phyloP scores from a whole-genome alignment of 1,140 invertebrate genomes.

The Spodoptera frugiperda region DNA sequence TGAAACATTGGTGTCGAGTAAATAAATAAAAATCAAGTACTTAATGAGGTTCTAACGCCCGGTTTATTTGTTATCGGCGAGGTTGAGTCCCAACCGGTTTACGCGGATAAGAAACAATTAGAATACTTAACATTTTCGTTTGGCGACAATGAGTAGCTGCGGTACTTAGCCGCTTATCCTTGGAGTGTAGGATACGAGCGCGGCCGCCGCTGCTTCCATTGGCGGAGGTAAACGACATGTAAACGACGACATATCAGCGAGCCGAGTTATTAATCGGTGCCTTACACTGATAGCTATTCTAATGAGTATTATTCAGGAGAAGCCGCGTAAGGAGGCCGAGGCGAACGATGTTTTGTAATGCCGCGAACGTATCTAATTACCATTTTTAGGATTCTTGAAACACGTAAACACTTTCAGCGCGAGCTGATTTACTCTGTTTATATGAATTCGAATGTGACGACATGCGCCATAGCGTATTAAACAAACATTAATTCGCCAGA shows the following conservation, averaged over 20 bases:
- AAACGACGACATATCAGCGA: constrained; percentile 75
- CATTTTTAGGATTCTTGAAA: constrained; percentile 51
- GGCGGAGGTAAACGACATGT: constrained; percentile 82
- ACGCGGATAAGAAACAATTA: constrained; percentile 70
- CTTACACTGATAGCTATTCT: constrained; percentile 83
- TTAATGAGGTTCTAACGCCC: constrained; percentile 44
- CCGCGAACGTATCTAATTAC: constrained; percentile 50
- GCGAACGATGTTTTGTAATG: constrained; percentile 62
- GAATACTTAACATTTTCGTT: constrained; percentile 70
- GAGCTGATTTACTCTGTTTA: constrained; percentile 36
- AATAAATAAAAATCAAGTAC: constrained; percentile 55
- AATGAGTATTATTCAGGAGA: constrained; percentile 77
- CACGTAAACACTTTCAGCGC: constrained; percentile 42
- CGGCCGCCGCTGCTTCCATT: constrained; percentile 45
- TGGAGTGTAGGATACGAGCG: constrained; percentile 64
- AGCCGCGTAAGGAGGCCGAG: constrained; percentile 79
- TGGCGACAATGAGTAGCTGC: constrained; percentile 57
- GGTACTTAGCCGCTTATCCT: constrained; percentile 60
- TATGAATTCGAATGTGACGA: constrained; percentile 38
- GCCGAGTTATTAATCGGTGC: constrained; percentile 80
- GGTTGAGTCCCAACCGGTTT: constrained; percentile 62
- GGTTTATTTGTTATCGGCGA: constrained; percentile 58
- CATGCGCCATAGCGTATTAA: not conserved
- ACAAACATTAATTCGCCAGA: constrained; percentile 38
- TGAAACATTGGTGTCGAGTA: constrained; percentile 15